Conservation (phyloP, 2,888 invertebrate genomes). For the Microdon myrmicae region DNA sequence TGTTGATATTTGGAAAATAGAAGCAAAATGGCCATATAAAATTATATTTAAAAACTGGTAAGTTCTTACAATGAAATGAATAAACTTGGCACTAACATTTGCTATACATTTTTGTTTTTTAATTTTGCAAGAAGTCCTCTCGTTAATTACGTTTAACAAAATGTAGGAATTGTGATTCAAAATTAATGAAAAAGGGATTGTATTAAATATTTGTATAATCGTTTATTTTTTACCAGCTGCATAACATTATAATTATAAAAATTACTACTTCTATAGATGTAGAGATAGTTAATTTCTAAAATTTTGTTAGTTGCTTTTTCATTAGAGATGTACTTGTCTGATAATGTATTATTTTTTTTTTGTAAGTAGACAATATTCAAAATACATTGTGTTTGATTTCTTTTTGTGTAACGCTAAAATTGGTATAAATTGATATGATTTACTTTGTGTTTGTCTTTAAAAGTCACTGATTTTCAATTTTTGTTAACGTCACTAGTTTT, state of each 20-base stretch:
- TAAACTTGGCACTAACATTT: constrained; percentile 33
- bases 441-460: constrained; percentile 34
- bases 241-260: neutral
- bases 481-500: no score
- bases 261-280: no score
- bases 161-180: constrained; percentile 19
- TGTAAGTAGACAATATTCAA: constrained; percentile 48
- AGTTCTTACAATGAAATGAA: constrained; percentile 1
- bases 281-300: no score
- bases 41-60: constrained; percentile 9
- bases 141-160: no score
- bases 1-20: no score
- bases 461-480: constrained; percentile 22
- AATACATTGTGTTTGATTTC: constrained; percentile 45
- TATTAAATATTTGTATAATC: no score
- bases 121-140: no score
- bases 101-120: neutral
- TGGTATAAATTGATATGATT: constrained; percentile 50
- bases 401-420: no score
- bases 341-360: constrained; percentile 26
- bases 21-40: no score
- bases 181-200: constrained; percentile 17
- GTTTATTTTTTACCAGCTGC: neutral
- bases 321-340: constrained; percentile 52
- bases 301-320: no score